Evolutionary conservation across 2,113 vertebrate species (phyloP).

Genomic region (Puma concolor): DNA sequence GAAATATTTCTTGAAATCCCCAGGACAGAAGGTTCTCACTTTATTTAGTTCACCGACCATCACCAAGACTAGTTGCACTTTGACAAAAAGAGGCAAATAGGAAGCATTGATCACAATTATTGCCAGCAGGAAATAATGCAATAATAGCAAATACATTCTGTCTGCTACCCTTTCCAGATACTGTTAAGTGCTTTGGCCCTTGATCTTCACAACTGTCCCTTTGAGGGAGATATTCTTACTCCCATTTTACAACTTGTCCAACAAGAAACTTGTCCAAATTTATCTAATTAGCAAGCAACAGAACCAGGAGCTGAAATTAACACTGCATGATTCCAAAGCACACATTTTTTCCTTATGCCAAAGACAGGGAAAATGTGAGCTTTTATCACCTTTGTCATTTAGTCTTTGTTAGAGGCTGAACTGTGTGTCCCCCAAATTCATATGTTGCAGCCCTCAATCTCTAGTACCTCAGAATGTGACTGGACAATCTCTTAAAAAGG

Average conservation of each 20-base stretch:
- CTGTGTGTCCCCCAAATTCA: neutral
- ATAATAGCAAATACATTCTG: neutral
- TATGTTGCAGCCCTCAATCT: neutral
- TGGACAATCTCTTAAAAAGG: neutral
- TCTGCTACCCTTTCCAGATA: neutral
- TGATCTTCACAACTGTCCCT: neutral
- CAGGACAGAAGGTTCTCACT: neutral
- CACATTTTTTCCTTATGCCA: neutral
- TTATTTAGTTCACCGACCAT: neutral
- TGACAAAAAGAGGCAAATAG: neutral
- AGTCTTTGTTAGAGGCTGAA: neutral
- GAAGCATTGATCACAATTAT: neutral
- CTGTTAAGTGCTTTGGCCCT: neutral
- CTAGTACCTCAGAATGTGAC: neutral
- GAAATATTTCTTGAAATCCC: constrained; percentile 7
- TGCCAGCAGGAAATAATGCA: neutral
- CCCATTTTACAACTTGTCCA: neutral
- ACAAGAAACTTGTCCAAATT: neutral
- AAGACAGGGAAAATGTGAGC: neutral
- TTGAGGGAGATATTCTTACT: neutral
- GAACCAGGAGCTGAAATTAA: neutral
- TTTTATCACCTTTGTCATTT: neutral
- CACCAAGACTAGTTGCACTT: neutral
- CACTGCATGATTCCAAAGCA: neutral
- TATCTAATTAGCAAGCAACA: neutral